Evolutionary conservation across 2,113 vertebrate species (phyloP), one percentile per base, ranked within the genome.

Genomic region (Rhynchopsitta pachyrhyncha): DNA sequence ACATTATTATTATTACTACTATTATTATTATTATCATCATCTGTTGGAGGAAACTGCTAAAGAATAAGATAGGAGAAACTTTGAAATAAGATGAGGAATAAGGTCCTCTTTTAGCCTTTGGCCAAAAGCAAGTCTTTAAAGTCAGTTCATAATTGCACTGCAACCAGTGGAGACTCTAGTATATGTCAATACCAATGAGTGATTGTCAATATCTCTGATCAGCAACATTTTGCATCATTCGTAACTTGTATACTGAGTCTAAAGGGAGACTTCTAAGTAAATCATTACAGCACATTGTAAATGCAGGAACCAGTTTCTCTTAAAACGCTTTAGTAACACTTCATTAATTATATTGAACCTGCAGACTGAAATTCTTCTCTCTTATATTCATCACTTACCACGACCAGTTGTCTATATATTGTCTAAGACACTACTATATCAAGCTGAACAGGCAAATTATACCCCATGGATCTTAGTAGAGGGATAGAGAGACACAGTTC

Each of bases 341-440:
- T 96, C 94, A 97, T 97, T 97, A 97, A 95, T 97, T 97, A 94
- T 97, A 97, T 97, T 83, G 97, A 97, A 97, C 88, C 57, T 96
- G 67, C 73, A 93, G 91, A 71, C 92, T 3, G 10, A 96, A 97
- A 96, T 97, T 97, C 86, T 75, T 77, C 94, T 88, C 0, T 1
- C 89, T 93, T 94, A 49, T 93, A 97, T 97, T 97, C 93, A 97
- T 97, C 95, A 97, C 70, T 73, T 88, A 86, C 88, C 52, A 76
- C 0, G 5, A 84, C 77, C 79, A 73, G 76, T 97, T 96, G 96
- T 97, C 97, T 97, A 90, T 96, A 93, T 85, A 57, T 67, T 89
- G 77, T 94, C 93, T 93, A 95, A 93, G 68, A 88, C 57, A 86
- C 88, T 91, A 87, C 77, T 93, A 35, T 55, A 92, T 93, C 93